phyloP scores from a whole-genome alignment of 2,888 invertebrate species.

The Chesias legatella region DNA sequence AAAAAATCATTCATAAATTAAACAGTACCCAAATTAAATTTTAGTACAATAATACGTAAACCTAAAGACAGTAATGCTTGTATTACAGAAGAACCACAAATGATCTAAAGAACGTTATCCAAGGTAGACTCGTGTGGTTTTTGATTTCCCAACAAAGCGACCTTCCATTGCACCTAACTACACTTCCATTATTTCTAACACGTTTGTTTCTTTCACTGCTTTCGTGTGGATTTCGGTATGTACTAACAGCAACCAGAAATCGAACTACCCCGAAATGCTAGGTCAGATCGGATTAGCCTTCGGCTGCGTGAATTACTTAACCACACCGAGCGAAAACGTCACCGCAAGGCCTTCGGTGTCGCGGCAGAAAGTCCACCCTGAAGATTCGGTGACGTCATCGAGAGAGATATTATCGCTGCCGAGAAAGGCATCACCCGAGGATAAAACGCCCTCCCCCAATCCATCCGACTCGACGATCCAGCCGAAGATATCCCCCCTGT shows the following conservation, averaged over 20 bases:
- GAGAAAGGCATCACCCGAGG: constrained; percentile 60
- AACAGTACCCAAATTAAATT: constrained; percentile 3
- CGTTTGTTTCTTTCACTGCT: constrained; percentile 53
- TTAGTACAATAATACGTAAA: constrained; percentile 6
- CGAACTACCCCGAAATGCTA: constrained; percentile 78
- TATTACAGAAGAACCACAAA: constrained; percentile 78
- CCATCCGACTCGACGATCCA: constrained; percentile 53
- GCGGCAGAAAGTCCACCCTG: constrained; percentile 68
- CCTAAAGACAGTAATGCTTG: constrained; percentile 42
- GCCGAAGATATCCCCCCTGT: constrained; percentile 71
- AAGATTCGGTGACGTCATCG: constrained; percentile 55
- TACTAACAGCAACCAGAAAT: constrained; percentile 72
- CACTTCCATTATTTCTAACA: constrained; percentile 38
- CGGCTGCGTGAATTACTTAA: constrained; percentile 75
- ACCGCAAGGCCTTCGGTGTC: constrained; percentile 45
- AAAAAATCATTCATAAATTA: constrained; percentile 29
- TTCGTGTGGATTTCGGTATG: constrained; percentile 48
- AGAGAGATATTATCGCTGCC: constrained; percentile 55
- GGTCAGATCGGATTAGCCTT: constrained; percentile 77
- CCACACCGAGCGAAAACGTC: constrained; percentile 53
- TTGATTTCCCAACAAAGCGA: constrained; percentile 34
- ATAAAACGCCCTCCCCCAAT: constrained; percentile 61
- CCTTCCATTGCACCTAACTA: constrained; percentile 28
- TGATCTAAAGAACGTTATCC: constrained; percentile 76
- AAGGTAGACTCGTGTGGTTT: constrained; percentile 74